Evolutionary conservation across 2,113 vertebrate species (phyloP).

Genomic region (Pedetes capensis): DNA sequence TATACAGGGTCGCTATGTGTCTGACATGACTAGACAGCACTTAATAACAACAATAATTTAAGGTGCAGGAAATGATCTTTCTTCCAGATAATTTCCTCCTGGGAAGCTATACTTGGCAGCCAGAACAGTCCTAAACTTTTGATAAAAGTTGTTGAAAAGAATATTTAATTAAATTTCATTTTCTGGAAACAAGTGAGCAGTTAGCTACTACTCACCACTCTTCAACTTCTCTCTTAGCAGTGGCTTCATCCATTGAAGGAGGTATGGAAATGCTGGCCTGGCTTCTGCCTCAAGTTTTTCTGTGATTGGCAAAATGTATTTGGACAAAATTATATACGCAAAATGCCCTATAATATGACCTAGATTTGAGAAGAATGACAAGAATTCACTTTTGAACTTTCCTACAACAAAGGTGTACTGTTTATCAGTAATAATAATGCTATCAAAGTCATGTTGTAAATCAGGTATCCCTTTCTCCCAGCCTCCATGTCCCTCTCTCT

Average conservation of each 20-base stretch:
- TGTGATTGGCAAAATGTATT: neutral
- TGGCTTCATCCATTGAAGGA: neutral
- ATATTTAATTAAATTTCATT: slow-evolving; percentile 8
- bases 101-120: neutral
- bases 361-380: neutral
- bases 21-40: too few relatives aligned
- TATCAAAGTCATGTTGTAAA: neutral
- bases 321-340: neutral
- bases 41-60: too few relatives aligned
- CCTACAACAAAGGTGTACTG: neutral
- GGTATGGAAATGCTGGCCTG: neutral
- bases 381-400: neutral
- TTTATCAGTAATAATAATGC: neutral
- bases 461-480: neutral
- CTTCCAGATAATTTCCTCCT: slow-evolving; percentile 29
- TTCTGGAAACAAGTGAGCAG: slow-evolving; percentile 14
- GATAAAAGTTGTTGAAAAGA: neutral
- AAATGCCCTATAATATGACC: neutral
- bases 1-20: too few relatives aligned
- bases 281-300: neutral
- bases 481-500: neutral
- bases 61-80: slow-evolving; percentile 40
- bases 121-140: neutral
- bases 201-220: neutral
- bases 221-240: neutral